These are phyloP conservation scores for Smittia aterrima DNA, from an alignment of 2,888 invertebrate species.

Conservation along the genomic window DNA sequence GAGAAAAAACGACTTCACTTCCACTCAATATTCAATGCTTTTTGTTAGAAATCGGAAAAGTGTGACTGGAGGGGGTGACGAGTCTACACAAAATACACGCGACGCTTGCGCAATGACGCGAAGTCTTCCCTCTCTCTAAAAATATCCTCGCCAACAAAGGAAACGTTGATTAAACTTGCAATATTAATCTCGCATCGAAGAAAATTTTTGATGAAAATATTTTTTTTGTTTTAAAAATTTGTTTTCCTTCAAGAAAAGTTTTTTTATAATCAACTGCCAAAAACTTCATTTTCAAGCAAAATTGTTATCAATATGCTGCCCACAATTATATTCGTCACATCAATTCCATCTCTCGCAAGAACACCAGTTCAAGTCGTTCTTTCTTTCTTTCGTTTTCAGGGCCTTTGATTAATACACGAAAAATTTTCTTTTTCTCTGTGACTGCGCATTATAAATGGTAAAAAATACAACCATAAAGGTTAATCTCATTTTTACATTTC, in stretches of 20 bases:
- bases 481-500: constrained; percentile 28
- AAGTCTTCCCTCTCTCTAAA: constrained; percentile 22
- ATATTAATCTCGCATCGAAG: constrained; percentile 29
- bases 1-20: neutral
- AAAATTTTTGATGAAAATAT: neutral
- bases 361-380: constrained; percentile 8
- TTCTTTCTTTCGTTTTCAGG: constrained; percentile 14
- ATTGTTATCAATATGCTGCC: neutral
- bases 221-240: neutral
- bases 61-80: constrained; percentile 26
- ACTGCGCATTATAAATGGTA: constrained; percentile 35
- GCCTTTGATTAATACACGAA: constrained; percentile 27
- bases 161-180: constrained; percentile 39
- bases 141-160: neutral
- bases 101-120: constrained; percentile 15
- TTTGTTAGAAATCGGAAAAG: neutral
- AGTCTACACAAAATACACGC: constrained; percentile 30
- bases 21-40: constrained; percentile 19
- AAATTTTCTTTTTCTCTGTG: constrained; percentile 30
- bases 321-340: neutral
- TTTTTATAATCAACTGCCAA: neutral
- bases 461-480: constrained; percentile 27
- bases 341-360: constrained; percentile 2
- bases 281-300: neutral
- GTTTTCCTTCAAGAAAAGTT: neutral